Evolutionary conservation across 2,113 vertebrate species (phyloP), one percentile per base, ranked within the genome.

Genomic region (Elephantulus edwardii): DNA sequence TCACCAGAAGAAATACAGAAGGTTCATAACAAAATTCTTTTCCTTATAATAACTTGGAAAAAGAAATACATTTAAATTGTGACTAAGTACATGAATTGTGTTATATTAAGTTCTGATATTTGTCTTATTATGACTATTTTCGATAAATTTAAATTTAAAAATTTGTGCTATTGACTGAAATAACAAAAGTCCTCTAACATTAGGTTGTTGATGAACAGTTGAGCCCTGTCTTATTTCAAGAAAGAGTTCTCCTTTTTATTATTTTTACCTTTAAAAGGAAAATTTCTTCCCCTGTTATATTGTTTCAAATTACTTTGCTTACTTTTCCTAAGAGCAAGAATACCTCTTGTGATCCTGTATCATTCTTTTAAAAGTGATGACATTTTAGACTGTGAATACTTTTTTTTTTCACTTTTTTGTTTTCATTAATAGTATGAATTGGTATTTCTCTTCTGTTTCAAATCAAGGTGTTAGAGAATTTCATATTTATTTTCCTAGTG

Each of bases 21-120:
- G 82, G 10, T 66, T 46, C 46, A 77, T 48, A 78, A 78, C 52
- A 83, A 19, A 72, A 14, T 72, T 70, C 88, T 92, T 46, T 62
- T 35, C 11, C 5, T 56, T 81, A 0, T 62, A 83, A 44, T 19
- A 70, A 1, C 48, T 3, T 76, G 10, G 40, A 52, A 81, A 89
- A 76, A 2, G 35, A 75, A 79, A 14, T 82, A n/a, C 1, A 52
- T 83, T 87, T 89, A 46, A 58, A 66, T n/a, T n/a, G n/a, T n/a
- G n/a, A n/a, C n/a, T n/a, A n/a, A 35, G 33, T 26, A 87, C 74
- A 52, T 6, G 6, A 6, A 66, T 68, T 50, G 0, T 71, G 12
- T n/a, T 75, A 20, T 44, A 48, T 79, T 86, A 40, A 78, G 56
- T 80, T 81, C 13, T 35, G 1, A 3, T 72, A 64, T 52, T 89